These are phyloP conservation scores for Scarus forsteni DNA, from an alignment of 2,797 vertebrate species.

Conservation along the genomic window DNA sequence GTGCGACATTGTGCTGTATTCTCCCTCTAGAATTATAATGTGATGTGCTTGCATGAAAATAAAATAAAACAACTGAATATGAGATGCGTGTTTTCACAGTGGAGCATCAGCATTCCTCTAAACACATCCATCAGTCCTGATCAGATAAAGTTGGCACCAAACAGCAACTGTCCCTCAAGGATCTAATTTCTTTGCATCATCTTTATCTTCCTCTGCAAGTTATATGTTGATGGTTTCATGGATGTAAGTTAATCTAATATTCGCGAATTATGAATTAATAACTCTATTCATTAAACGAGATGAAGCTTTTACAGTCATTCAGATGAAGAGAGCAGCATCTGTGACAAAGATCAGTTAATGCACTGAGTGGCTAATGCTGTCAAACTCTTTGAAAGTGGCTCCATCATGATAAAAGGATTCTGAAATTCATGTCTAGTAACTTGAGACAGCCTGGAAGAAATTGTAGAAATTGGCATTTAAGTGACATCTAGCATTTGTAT, in stretches of 20 bases:
- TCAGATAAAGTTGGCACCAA: background rate
- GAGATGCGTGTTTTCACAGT: background rate
- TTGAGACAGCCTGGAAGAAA: background rate
- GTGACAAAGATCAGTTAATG: constrained; percentile 23
- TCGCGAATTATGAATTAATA: constrained; percentile 48
- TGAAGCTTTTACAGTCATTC: constrained; percentile 20
- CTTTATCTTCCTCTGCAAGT: constrained; percentile 6
- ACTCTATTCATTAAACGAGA: constrained; percentile 15
- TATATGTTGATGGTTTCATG: constrained; percentile 4
- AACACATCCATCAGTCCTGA: background rate
- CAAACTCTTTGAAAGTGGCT: constrained; percentile 16
- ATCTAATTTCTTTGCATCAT: background rate
- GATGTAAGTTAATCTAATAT: constrained; percentile 37
- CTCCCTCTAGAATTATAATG: constrained; percentile 3
- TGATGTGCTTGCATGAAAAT: background rate
- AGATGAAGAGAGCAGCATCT: constrained; percentile 10
- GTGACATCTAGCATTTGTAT: no score
- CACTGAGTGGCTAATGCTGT: constrained; percentile 36
- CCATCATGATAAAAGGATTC: constrained; percentile 27
- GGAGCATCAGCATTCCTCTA: background rate
- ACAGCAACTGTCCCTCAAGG: background rate
- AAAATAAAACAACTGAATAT: constrained; percentile 11
- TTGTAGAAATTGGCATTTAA: no score
- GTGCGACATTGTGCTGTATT: background rate
- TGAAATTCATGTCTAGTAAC: constrained; percentile 14